A percentile compares a stretch with the other conserved stretches of the same genome.
Evolutionary conservation across 2,888 invertebrate genomes (phyloP).

Genomic region (Carcina quercana): DNA sequence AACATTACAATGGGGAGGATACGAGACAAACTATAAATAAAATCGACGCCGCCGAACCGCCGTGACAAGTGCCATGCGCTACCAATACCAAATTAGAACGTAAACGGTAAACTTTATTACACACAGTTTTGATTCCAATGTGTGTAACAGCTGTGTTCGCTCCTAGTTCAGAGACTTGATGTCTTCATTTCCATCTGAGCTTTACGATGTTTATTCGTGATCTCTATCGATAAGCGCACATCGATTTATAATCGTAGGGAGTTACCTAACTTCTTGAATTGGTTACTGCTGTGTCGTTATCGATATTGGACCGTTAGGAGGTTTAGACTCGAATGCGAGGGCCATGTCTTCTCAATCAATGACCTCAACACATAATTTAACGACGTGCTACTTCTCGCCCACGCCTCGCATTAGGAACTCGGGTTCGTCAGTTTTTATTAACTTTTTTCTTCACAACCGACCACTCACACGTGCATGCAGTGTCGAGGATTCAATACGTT

Average conservation of each 20-base stretch:
- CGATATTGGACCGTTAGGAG: slow-evolving; percentile 34
- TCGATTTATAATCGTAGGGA: slow-evolving; percentile 1
- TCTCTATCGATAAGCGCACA: slow-evolving; percentile 24
- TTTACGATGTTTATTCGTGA: slow-evolving; percentile 24
- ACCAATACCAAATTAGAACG: slow-evolving; percentile 56
- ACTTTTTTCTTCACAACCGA: slow-evolving; percentile 35
- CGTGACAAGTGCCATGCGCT: slow-evolving; percentile 56
- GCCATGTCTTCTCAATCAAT: slow-evolving; percentile 52
- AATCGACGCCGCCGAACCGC: slow-evolving; percentile 28
- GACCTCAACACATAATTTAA: slow-evolving; percentile 59
- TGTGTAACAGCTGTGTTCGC: slow-evolving; percentile 47
- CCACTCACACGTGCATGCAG: slow-evolving; percentile 14
- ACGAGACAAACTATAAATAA: slow-evolving; percentile 40
- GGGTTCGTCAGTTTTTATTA: slow-evolving; percentile 38
- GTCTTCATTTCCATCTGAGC: slow-evolving; percentile 33
- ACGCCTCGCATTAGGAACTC: slow-evolving; percentile 42
- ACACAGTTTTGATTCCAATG: slow-evolving; percentile 44
- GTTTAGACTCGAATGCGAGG: slow-evolving; percentile 20
- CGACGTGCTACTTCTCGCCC: slow-evolving; percentile 55
- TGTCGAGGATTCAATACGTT: slow-evolving; percentile 1
- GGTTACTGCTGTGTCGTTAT: slow-evolving; percentile 2
- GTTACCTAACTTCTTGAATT: slow-evolving; percentile 26
- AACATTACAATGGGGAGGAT: slow-evolving; percentile 29
- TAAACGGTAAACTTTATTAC: slow-evolving; percentile 54
- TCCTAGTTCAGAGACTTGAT: slow-evolving; percentile 26